phyloP scores from a whole-genome alignment of 2,113 vertebrate genomes.

The Numida meleagris region DNA sequence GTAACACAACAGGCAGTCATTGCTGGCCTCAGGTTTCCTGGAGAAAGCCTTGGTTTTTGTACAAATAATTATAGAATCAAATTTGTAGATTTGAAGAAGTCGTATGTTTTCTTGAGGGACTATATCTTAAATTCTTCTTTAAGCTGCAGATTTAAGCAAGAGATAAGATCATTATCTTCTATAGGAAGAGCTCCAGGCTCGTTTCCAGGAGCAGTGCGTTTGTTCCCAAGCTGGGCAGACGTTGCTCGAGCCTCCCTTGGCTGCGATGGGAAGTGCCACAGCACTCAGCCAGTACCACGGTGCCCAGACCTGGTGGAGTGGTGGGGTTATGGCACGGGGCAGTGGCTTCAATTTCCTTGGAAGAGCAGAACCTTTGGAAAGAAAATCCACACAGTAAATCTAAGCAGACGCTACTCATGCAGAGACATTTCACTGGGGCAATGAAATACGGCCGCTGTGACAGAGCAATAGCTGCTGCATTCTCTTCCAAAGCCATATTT shows the following conservation, averaged over 20 bases:
- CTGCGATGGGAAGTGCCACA: background rate
- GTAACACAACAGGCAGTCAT: too few relatives aligned
- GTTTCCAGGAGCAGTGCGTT: background rate
- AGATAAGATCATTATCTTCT: background rate
- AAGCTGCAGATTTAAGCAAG: background rate
- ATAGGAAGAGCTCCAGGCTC: background rate
- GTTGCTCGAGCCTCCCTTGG: background rate
- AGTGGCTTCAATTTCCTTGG: background rate
- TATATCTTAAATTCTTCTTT: background rate
- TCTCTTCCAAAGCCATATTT: background rate
- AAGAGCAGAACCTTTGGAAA: background rate
- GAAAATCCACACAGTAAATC: background rate
- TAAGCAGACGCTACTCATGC: background rate
- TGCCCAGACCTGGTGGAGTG: background rate
- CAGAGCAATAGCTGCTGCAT: background rate
- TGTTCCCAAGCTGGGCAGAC: background rate
- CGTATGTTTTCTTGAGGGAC: background rate
- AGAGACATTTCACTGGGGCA: background rate
- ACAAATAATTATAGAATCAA: background rate
- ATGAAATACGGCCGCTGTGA: background rate
- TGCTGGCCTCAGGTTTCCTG: background rate
- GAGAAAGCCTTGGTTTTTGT: background rate
- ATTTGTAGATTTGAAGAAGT: background rate
- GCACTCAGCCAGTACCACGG: background rate
- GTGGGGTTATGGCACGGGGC: background rate